phyloP scores from a whole-genome alignment of 2,113 vertebrate species.

The Clarias batrachus region DNA sequence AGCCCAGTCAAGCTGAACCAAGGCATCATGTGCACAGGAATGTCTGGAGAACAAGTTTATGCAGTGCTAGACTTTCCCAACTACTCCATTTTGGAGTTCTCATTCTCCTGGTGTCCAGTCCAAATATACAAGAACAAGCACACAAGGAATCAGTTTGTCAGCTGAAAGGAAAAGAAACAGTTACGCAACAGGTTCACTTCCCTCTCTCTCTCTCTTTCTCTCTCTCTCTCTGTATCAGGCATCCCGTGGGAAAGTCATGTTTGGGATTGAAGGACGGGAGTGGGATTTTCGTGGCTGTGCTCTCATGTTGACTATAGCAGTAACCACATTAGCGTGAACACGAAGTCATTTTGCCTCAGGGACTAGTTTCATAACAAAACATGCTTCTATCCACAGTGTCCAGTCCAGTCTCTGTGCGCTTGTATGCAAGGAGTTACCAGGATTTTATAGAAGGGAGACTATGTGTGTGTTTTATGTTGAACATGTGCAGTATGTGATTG shows the following conservation, averaged over 20 bases:
- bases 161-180: slow-evolving; percentile 35
- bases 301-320: slow-evolving; percentile 33
- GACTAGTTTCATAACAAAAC: slow-evolving; percentile 28
- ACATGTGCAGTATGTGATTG: slow-evolving; percentile 48
- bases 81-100: background rate
- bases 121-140: background rate
- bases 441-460: slow-evolving; percentile 14
- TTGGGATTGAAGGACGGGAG: slow-evolving; percentile 12
- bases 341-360: slow-evolving; percentile 14
- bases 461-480: slow-evolving; percentile 44
- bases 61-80: background rate
- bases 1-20: slow-evolving; percentile 17
- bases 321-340: slow-evolving; percentile 20
- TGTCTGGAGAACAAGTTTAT: slow-evolving; percentile 20
- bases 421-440: background rate
- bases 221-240: background rate
- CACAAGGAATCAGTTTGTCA: slow-evolving; percentile 28
- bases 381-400: slow-evolving; percentile 6
- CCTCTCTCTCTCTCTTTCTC: background rate
- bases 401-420: slow-evolving; percentile 9
- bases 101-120: background rate
- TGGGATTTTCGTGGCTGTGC: slow-evolving; percentile 7
- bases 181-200: slow-evolving; percentile 39
- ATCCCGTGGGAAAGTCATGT: slow-evolving; percentile 28
- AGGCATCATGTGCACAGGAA: slow-evolving; percentile 28